Evolutionary conservation across 2,797 vertebrate species (phyloP), one percentile per base, ranked within the genome.

Genomic region (Botia kubotai): DNA sequence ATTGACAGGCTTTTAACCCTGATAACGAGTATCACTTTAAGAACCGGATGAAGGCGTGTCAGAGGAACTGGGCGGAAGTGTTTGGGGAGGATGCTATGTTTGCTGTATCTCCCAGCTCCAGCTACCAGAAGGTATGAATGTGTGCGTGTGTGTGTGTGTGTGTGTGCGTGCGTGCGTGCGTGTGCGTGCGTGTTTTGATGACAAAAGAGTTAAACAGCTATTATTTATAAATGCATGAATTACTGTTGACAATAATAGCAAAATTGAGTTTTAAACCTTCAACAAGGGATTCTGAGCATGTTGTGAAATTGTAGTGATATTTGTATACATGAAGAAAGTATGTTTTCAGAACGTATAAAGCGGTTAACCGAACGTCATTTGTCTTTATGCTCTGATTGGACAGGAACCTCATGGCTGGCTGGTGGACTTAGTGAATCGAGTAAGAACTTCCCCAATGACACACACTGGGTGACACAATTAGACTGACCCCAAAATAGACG

Each of bases 1-100:
- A 43, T 82, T 46, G 77, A 19, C 89, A 99, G 98, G 98, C 97
- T 60, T 97, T 99, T 86, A 99, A 99, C 90, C 97, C 98, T 0
- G 98, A 98, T 89, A 99, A 99, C 16, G 98, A 99, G 87, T 99
- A 99, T 90, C 98, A 99, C 90, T 99, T 99, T 90, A 99, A 99
- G 92, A 99, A 99, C 85, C 95, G 98, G 84, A 98, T 99, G 98
- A 99, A 99, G 92, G 92, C 94, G 0, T 96, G 95, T 89, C 98
- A 99, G 87, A 97, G 97, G 90, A 99, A 97, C 91, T 99, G 98
- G 98, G 94, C 95, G 3, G 98, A 99, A 82, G 96, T 99, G 72
- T 98, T 99, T 71, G 97, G 97, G 83, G 97, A 99, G 16, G 97
- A 98, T 75, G 97, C 94, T 91, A 96, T 96, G 94, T 98, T 97